Conservation (phyloP, 2,888 invertebrate species). For the Melieria omissa region DNA sequence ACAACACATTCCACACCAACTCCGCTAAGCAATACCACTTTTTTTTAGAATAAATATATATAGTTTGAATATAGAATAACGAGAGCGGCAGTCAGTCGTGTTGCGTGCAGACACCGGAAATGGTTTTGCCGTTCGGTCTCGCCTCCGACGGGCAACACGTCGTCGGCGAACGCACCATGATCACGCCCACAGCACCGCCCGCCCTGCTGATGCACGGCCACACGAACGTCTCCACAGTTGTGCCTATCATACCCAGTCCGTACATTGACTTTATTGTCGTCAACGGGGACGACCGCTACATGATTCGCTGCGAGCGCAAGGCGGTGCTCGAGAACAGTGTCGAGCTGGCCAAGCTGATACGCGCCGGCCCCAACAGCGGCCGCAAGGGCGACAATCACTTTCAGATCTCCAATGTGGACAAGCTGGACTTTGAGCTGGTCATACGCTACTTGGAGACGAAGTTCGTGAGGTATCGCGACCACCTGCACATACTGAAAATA, state of each 20-base stretch:
- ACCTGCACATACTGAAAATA: constrained; percentile 64
- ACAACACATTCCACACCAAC: constrained; percentile 1
- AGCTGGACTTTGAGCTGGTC: constrained; percentile 64
- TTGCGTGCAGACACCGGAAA: constrained; percentile 39
- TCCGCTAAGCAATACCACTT: not conserved
- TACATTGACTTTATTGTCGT: constrained; percentile 66
- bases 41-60: too few species aligned
- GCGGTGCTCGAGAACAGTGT: constrained; percentile 64
- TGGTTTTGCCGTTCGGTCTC: constrained; percentile 65
- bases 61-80: too few species aligned
- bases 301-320: constrained; percentile 65
- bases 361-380: constrained; percentile 65
- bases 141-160: constrained; percentile 62
- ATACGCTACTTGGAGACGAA: constrained; percentile 66
- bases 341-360: constrained; percentile 64
- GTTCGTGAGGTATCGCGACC: constrained; percentile 65
- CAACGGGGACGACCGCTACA: constrained; percentile 65
- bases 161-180: constrained; percentile 47
- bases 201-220: constrained; percentile 56
- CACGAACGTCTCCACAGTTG: constrained; percentile 57
- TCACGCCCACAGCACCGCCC: constrained; percentile 62
- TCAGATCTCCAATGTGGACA: constrained; percentile 64
- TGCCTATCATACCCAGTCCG: constrained; percentile 61
- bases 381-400: constrained; percentile 66
- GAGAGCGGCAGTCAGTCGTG: too few species aligned